Evolutionary conservation across 2,113 vertebrate species (phyloP).

Genomic region (Taurulus bubalis): DNA sequence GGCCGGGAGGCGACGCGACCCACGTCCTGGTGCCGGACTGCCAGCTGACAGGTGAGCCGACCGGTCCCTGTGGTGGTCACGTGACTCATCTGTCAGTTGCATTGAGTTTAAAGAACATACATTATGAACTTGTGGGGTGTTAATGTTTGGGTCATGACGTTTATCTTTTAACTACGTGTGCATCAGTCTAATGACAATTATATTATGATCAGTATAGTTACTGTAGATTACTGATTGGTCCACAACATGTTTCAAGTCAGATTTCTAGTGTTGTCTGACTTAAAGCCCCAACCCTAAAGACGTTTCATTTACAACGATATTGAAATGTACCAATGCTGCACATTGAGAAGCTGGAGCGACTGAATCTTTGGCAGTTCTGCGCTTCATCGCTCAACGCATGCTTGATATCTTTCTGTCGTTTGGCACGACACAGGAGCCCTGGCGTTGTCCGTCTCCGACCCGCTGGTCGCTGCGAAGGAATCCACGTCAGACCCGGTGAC

Average conservation of each 20-base stretch:
- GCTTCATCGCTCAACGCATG: not conserved
- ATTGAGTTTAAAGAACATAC: not conserved
- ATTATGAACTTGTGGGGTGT: not conserved
- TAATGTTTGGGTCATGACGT: not conserved
- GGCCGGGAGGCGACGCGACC: not conserved
- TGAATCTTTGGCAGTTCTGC: too few relatives aligned
- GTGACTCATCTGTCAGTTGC: not conserved
- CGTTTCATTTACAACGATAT: not conserved
- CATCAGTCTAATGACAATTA: not conserved
- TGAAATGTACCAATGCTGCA: not conserved
- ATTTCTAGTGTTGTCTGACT: not conserved
- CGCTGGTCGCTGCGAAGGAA: not conserved
- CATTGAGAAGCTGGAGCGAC: not conserved
- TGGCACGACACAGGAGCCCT: constrained; percentile 14
- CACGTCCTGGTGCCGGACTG: constrained; percentile 17
- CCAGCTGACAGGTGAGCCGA: constrained; percentile 15
- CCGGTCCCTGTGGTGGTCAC: not conserved
- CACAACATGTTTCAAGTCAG: not conserved
- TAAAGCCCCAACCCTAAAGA: not conserved
- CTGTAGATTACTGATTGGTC: not conserved
- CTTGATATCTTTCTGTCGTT: not conserved
- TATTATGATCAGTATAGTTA: not conserved
- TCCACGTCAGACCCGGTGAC: not conserved
- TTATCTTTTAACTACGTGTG: not conserved
- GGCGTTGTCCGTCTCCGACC: not conserved